Base-by-base conservation (phyloP, 2,113 vertebrate genomes). In the Clupea harengus region DNA sequence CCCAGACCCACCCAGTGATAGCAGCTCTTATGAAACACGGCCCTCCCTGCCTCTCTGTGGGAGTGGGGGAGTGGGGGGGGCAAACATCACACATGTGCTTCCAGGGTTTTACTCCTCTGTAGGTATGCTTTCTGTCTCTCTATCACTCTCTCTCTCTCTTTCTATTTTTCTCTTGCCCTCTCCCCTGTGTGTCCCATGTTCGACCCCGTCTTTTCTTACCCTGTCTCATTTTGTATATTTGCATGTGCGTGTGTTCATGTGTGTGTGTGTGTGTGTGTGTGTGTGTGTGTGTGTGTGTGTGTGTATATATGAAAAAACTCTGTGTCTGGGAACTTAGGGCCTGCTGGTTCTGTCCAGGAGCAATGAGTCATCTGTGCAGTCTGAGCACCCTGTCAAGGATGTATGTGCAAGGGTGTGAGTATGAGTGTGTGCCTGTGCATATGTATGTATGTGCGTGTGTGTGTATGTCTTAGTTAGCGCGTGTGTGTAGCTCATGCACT, bases 351-450 rank as follows among this genome's bases (percentile, higher is more conserved):
- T 88, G 46, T 86, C 87, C 82, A 49, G 82, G 72, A 67, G 83
- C 81, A 86, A 45, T 85, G 85, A 88, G 83, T 88, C 85, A 89
- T 88, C 85, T 83, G 85, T 54, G 45, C 85, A 78, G 60, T 39
- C 25, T 15, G 67, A 32, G 15, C 67, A 75, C 67, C 67, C 67
- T 28, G 64, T 39, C 67, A 75, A 75, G 67, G 11, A 15, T 75
- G 28, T 75, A 32, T 75, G 67, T 75, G 67, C 25, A 4, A 28
- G 64, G 25, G 64, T 75, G 28, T 75, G 28, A 39, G 67, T 39
- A 15, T 32, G 67, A n/a, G 67, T 75, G 67, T 75, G 28, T 75
- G 50, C 11, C 13, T 54, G 13, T 2, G 4, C 17, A 13, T 54
- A 54, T 18, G 17, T 15, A 15, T 54, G 25, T 75, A 25, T 75